phyloP scores from a whole-genome alignment of 2,113 vertebrate species.

The Oxyura jamaicensis region DNA sequence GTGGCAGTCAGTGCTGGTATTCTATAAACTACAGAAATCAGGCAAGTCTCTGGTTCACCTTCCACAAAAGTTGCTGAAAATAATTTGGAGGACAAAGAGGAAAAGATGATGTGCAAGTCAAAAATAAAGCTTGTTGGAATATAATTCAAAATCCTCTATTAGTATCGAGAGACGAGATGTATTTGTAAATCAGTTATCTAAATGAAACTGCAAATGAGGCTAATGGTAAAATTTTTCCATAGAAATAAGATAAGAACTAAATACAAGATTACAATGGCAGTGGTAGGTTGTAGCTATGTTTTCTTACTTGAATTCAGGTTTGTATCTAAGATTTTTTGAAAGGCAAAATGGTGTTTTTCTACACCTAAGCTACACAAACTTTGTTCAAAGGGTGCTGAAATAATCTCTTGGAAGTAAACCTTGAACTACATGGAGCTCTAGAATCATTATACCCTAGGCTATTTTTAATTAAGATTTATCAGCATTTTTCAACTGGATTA shows the following conservation, averaged over 20 bases:
- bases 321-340: background rate
- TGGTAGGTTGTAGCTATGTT: background rate
- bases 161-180: background rate
- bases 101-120: background rate
- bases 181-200: slow-evolving; percentile 25
- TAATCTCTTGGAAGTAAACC: slow-evolving; percentile 31
- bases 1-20: background rate
- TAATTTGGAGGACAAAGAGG: background rate
- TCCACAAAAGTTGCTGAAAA: background rate
- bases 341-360: background rate
- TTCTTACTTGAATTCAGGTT: slow-evolving; percentile 23
- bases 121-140: background rate
- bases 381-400: background rate
- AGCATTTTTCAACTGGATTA: slow-evolving; percentile 41
- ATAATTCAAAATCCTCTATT: slow-evolving; percentile 18
- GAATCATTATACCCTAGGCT: slow-evolving; percentile 24
- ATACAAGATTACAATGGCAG: background rate
- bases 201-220: slow-evolving; percentile 59
- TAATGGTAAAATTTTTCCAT: slow-evolving; percentile 34
- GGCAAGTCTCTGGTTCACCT: background rate
- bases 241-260: slow-evolving; percentile 16
- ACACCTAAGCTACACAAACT: background rate
- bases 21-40: background rate
- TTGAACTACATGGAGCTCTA: slow-evolving; percentile 11
- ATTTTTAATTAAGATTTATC: slow-evolving; percentile 69